Evolutionary conservation across 2,113 vertebrate genomes (phyloP).

Genomic region (Pomatorhinus ruficollis): DNA sequence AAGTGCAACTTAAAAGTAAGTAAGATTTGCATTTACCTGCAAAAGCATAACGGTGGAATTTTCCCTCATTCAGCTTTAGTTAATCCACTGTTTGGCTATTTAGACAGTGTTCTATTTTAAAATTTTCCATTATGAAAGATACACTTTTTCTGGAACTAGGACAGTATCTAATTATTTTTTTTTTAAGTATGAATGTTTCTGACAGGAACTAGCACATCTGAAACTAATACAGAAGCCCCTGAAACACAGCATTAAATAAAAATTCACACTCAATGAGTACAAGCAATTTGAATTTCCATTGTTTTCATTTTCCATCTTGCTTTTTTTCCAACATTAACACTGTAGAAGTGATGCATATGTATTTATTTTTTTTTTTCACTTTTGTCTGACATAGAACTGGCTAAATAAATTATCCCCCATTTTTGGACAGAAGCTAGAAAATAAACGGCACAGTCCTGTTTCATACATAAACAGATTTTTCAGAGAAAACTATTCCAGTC

Average conservation of each 20-base stretch:
- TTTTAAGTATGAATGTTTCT: not conserved
- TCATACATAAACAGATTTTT: not conserved
- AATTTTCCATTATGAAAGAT: not conserved
- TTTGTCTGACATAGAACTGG: not conserved
- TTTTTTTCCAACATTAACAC: not conserved
- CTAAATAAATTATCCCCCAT: not conserved
- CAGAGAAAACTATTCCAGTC: not conserved
- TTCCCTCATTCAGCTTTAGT: not conserved
- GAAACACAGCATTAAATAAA: conserved; percentile 18
- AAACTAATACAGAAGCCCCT: conserved; percentile 17
- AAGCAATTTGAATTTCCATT: conserved; percentile 11
- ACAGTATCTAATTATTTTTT: not conserved
- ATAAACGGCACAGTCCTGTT: not conserved
- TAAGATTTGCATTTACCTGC: not conserved
- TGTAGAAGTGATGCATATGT: not conserved
- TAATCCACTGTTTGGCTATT: not conserved
- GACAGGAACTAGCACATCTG: conserved; percentile 39
- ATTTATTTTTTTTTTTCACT: not conserved
- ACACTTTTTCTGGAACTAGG: not conserved
- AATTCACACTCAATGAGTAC: not conserved
- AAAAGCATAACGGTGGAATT: not conserved
- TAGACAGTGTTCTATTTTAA: not conserved
- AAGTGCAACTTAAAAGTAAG: not conserved
- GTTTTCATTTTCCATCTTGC: not conserved
- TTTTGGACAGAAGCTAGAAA: not conserved